Evolutionary conservation across 2,888 invertebrate genomes (phyloP), one percentile per base, ranked within the genome.

Genomic region (Drosophila gaucha): DNA sequence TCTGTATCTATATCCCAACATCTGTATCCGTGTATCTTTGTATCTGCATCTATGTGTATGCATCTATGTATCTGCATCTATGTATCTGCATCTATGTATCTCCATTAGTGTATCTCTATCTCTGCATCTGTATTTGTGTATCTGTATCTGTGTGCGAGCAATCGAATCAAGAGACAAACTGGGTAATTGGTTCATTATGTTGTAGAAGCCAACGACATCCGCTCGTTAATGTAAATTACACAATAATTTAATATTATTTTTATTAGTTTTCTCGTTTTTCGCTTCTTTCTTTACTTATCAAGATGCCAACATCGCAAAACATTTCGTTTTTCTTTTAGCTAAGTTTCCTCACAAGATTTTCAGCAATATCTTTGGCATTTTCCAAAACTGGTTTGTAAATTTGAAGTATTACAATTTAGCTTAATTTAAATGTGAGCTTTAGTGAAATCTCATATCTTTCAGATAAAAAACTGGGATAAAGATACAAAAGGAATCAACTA

Each of bases 161-260:
- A 87, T 80, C 87, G 86, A 87, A 80, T 80, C 82, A 87, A 80
- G 80, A 80, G 83, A 85, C 86, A 87, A 86, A 87, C 80, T 87
- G 86, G 86, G 87, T 85, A 80, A 80, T 80, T 80, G 80, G 85
- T 80, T 80, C 80, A 80, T 80, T 86, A 80, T 80, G 75, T 80
- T 85, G 85, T 80, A 69, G 85, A 80, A 80, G 68, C 82, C 87
- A 87, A 85, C 80, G 85, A 85, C 80, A 85, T 80, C 80, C 80
- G 80, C 83, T 80, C 72, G 80, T 85, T 80, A 80, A 80, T 80
- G 80, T 80, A 87, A 80, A 87, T 80, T 80, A 80, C 80, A 80
- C 87, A 85, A 87, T 87, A 86, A 82, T 79, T 84, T 74, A 41
- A 67, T 76, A 64, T 72, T 60, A 14, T 47, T 60, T 14, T 36